Evolutionary conservation across 1,140 invertebrate genomes (phyloP), one percentile per base, ranked within the genome.

Genomic region (Ruditapes philippinarum): DNA sequence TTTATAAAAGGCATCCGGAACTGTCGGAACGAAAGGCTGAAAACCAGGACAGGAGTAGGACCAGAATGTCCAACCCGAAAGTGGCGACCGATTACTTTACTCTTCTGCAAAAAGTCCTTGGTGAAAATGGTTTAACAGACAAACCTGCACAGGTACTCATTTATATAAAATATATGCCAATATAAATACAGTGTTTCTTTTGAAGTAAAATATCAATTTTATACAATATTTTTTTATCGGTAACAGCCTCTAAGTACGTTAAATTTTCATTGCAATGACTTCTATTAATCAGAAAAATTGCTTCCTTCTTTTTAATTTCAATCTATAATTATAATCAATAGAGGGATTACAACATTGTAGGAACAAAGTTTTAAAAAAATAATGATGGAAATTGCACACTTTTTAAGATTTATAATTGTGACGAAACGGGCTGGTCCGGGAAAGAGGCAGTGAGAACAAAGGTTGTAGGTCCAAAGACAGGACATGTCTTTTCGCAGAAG

Each of bases 321-420:
- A n/a, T n/a, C n/a, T n/a, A n/a, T n/a, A n/a, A n/a, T n/a, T n/a
- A n/a, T n/a, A n/a, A n/a, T n/a, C n/a, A n/a, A n/a, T n/a, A n/a
- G n/a, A n/a, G n/a, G n/a, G n/a, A n/a, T n/a, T n/a, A n/a, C n/a
- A n/a, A n/a, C n/a, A n/a, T n/a, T n/a, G n/a, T n/a, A 31, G n/a
- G 11, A 25, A 65, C 22, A 25, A 31, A 7, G 22, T 9, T 11
- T 11, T 12, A 65, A 12, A 65, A 65, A 65, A 9, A 65, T 65
- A 65, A 12, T 9, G 7, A 9, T 65, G 60, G 7, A 9, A 65
- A 12, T 9, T 65, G 22, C n/a, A n/a, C n/a, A n/a, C n/a, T 9
- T 65, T 65, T n/a, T 42, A 17, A 42, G 73, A 54, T 51, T 5
- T 79, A 49, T 28, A 79, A 79, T n/a, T 79, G 76, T 57, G 76